A percentile compares a stretch with the other conserved stretches of the same genome.
These are phyloP conservation scores for Acrobasis repandana DNA, from an alignment of 2,888 invertebrate species.

Conservation along the genomic window DNA sequence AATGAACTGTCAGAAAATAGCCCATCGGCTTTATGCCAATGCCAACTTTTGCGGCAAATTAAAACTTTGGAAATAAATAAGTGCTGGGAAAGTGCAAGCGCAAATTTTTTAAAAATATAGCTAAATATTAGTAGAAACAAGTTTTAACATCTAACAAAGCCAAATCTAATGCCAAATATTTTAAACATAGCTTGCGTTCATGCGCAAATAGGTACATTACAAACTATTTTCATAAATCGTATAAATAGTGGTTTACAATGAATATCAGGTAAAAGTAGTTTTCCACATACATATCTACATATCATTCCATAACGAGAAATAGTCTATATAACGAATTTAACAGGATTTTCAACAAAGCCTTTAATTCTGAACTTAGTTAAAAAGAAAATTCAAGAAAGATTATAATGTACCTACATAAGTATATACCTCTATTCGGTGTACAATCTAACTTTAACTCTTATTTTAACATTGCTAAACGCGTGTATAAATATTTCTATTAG, in stretches of 20 bases:
- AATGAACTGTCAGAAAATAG: no score
- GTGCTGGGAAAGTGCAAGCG: conserved; percentile 8
- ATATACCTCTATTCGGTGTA: no score
- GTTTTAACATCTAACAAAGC: conserved; percentile 44
- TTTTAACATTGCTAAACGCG: no score
- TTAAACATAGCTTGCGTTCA: conserved; percentile 36
- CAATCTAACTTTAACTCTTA: no score
- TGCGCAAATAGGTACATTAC: conserved; percentile 28
- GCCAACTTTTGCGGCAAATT: neutral
- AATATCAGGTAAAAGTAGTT: conserved; percentile 32
- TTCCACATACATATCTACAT: conserved; percentile 34
- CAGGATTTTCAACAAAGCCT: no score
- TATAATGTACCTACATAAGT: no score
- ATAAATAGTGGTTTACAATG: conserved; percentile 21
- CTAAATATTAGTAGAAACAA: neutral
- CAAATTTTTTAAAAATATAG: neutral
- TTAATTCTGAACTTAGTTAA: no score
- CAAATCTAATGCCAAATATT: conserved; percentile 73
- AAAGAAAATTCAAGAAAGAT: no score
- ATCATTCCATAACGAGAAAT: conserved; percentile 31
- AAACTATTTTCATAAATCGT: conserved; percentile 39
- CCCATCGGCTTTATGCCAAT: no score
- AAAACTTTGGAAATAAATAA: neutral
- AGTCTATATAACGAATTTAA: neutral
- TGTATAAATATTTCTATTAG: no score